These are phyloP conservation scores for Brenthis ino DNA, from an alignment of 2,888 invertebrate species.

Conservation along the genomic window DNA sequence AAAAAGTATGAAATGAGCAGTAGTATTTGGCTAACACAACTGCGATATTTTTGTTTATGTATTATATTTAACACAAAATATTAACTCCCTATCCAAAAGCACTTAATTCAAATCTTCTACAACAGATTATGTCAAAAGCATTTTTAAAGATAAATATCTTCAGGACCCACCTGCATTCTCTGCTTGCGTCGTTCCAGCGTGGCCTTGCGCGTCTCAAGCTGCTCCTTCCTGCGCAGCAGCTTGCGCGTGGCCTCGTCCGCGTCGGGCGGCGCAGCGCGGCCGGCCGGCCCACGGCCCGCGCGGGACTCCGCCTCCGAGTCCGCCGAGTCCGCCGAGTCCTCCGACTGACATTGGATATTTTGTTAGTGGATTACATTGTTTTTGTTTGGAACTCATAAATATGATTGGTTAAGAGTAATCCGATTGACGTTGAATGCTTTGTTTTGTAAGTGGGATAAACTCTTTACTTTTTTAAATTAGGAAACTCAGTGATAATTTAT, in stretches of 20 bases:
- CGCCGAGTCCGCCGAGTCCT: constrained; percentile 70
- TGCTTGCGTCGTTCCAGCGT: constrained; percentile 67
- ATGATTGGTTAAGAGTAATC: not conserved
- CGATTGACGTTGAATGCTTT: too few species aligned
- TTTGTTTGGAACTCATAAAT: not conserved
- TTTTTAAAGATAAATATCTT: constrained; percentile 1
- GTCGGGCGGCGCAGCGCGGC: constrained; percentile 73
- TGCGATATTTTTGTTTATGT: too few species aligned
- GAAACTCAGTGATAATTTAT: too few species aligned
- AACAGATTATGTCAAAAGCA: too few species aligned
- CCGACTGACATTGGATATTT: constrained; percentile 50
- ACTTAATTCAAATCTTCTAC: too few species aligned
- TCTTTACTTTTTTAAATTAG: too few species aligned
- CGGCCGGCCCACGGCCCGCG: constrained; percentile 51
- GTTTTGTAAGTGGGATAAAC: too few species aligned
- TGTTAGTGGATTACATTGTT: not conserved
- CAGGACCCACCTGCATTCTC: constrained; percentile 66
- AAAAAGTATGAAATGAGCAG: too few species aligned
- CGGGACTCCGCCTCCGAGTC: constrained; percentile 60
- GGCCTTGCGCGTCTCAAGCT: constrained; percentile 69
- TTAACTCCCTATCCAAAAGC: too few species aligned
- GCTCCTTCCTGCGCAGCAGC: constrained; percentile 70
- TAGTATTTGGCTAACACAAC: too few species aligned
- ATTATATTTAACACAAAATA: too few species aligned
- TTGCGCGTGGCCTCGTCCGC: constrained; percentile 72